phyloP scores from a whole-genome alignment of 2,888 invertebrate genomes.

The Cheilosia grossa region DNA sequence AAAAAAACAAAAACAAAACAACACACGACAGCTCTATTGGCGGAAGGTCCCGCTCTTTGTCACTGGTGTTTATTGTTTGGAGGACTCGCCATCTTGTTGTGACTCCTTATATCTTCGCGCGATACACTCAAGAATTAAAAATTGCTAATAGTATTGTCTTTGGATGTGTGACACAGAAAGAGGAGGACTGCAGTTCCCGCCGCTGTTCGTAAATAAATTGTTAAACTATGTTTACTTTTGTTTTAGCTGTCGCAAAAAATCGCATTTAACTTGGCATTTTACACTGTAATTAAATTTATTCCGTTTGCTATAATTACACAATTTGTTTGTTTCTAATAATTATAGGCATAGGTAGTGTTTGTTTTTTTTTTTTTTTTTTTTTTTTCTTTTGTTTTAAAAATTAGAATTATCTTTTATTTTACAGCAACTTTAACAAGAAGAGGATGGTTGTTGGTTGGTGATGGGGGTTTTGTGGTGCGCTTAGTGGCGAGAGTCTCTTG shows the following conservation, averaged over 20 bases:
- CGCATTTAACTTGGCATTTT: constrained; percentile 69
- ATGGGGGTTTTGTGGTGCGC: constrained; percentile 70
- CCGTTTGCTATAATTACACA: constrained; percentile 70
- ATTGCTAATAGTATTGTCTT: constrained; percentile 68
- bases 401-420: constrained; percentile 68
- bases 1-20: not conserved
- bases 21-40: constrained; percentile 51
- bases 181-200: constrained; percentile 45
- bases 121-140: constrained; percentile 47
- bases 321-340: constrained; percentile 29
- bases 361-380: constrained; percentile 25
- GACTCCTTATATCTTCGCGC: constrained; percentile 54
- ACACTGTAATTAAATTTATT: constrained; percentile 73
- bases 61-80: constrained; percentile 16
- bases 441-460: constrained; percentile 61
- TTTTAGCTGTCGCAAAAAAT: constrained; percentile 40
- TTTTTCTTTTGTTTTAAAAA: no score
- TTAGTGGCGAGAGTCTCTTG: constrained; percentile 96
- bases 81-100: constrained; percentile 8
- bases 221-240: constrained; percentile 45
- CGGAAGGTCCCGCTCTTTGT: constrained; percentile 36
- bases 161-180: constrained; percentile 52
- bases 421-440: constrained; percentile 73
- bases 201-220: constrained; percentile 48
- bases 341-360: constrained; percentile 26